Percentiles rank a stretch among this genome's conserved stretches.
These are phyloP conservation scores for Poecile montanus DNA, from an alignment of 2,797 vertebrate genomes.

Conservation along the genomic window DNA sequence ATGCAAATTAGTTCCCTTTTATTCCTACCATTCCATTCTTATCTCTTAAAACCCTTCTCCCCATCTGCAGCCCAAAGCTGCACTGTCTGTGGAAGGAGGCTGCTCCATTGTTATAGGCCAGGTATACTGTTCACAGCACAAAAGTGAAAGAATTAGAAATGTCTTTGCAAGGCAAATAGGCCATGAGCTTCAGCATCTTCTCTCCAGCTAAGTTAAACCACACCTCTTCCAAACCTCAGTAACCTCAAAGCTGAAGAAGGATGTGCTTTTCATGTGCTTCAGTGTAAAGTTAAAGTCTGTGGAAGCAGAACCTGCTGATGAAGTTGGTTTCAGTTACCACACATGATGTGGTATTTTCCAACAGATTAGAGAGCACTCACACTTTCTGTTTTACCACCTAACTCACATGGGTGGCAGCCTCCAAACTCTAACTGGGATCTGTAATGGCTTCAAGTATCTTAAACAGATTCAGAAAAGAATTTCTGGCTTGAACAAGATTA, in stretches of 20 bases:
- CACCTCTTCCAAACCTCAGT: background rate
- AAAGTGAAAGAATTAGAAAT: background rate
- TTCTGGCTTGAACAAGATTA: background rate
- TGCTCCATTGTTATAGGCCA: background rate
- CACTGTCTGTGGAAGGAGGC: background rate
- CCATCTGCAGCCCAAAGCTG: background rate
- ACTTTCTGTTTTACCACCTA: background rate
- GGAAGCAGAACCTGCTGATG: background rate
- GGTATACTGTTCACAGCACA: background rate
- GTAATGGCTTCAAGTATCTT: background rate
- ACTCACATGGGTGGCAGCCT: background rate
- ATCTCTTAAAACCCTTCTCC: background rate
- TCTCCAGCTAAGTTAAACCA: background rate
- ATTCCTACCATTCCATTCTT: background rate
- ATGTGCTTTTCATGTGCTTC: background rate
- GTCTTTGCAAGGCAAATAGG: background rate
- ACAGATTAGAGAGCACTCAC: background rate
- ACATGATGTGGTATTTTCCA: background rate
- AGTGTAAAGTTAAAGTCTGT: background rate
- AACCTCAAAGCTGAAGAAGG: background rate
- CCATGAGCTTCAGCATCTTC: background rate
- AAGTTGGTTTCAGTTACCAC: background rate
- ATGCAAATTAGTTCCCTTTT: background rate
- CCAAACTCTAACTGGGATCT: background rate
- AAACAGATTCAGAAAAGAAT: background rate